Evolutionary conservation across 2,797 vertebrate species (phyloP).

Genomic region (Falco rusticolus): DNA sequence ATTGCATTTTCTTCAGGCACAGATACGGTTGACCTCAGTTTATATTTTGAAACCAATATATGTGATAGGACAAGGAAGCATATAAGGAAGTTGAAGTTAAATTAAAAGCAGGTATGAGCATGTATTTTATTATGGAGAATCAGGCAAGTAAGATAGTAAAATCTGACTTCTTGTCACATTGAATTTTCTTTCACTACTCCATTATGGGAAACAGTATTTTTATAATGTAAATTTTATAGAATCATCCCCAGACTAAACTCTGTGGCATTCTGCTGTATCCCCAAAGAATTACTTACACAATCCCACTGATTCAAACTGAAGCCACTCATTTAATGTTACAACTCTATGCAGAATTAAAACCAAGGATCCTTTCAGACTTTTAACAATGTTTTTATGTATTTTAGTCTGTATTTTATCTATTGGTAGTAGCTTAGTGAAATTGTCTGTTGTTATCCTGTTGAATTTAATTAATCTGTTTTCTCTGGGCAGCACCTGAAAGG

Average conservation of each 20-base stretch:
- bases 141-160: conserved; percentile 64
- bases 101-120: conserved; percentile 78
- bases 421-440: background rate
- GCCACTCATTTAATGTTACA: conserved; percentile 47
- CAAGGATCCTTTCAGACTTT: conserved; percentile 50
- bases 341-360: conserved; percentile 56
- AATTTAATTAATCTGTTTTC: conserved; percentile 18
- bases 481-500: conserved; percentile 6
- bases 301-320: conserved; percentile 57
- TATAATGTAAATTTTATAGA: conserved; percentile 68
- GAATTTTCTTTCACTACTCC: conserved; percentile 66
- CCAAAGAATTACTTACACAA: conserved; percentile 55
- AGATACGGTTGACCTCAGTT: conserved; percentile 38
- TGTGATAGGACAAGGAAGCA: conserved; percentile 59
- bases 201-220: conserved; percentile 63
- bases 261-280: conserved; percentile 48
- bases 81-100: conserved; percentile 67
- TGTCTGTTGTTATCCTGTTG: background rate
- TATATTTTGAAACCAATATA: conserved; percentile 61
- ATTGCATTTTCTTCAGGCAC: conserved; percentile 28
- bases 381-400: background rate
- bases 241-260: conserved; percentile 58
- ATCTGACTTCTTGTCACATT: conserved; percentile 68
- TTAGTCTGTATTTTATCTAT: background rate
- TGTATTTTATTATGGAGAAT: conserved; percentile 74